Base-by-base conservation (phyloP, 1,140 invertebrate species). In the Drosophila truncata region DNA sequence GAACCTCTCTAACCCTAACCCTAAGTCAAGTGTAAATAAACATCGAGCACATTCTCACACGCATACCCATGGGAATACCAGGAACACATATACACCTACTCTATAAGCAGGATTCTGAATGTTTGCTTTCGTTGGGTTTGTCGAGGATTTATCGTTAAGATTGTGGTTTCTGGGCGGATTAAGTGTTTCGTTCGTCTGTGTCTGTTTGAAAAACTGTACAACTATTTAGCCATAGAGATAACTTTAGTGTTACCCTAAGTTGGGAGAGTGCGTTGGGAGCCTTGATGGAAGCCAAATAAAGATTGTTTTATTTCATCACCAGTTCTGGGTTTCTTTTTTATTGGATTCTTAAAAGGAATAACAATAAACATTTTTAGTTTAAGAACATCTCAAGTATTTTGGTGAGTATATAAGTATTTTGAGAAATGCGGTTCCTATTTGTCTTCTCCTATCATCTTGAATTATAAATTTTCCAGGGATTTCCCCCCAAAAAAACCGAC, bases 21-120 rank as follows among this genome's bases (percentile, higher is more conserved):
- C 79, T 73, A 82, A 82, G 83, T 88, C 84, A 73, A 87, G 29
- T 87, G 83, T 87, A 87, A 80, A 87, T 87, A 87, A 69, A 47
- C 83, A 88, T 82, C 42, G 47, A 58, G 52, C 52, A 33, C 47
- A 71, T 35, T 35, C 29, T 50, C 33, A 55, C 52, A 16, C 8
- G 23, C 27, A 47, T 35, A 72, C 57, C 55, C n/a, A 4, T 47
- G 23, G 23, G 44, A 25, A 47, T 47, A 65, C 27, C 66, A 52
- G 27, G 49, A 62, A 83, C 46, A 62, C 18, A 67, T 47, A 64
- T 65, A 72, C 42, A 61, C 60, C 31, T 67, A 59, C 69, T 55
- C 60, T 62, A 44, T 65, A 78, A 69, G 75, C 58, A 35, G 39
- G 58, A 69, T 55, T 78, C 42, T 41, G 20, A 70, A 46, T 55